phyloP scores from a whole-genome alignment of 2,113 vertebrate genomes.

The Amia ocellicauda region DNA sequence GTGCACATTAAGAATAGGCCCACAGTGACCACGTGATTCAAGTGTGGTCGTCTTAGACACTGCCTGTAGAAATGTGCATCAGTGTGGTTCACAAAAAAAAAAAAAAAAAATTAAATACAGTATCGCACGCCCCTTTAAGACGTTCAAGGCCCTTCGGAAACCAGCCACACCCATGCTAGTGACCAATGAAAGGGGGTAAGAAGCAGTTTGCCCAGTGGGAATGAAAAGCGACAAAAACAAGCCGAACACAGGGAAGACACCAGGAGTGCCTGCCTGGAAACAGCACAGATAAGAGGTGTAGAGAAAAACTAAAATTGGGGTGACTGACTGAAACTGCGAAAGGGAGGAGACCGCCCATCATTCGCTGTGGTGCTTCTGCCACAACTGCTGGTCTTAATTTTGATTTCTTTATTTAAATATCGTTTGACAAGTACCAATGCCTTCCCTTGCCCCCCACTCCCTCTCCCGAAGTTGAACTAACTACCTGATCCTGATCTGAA shows the following conservation, averaged over 20 bases:
- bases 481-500: slow-evolving; percentile 1
- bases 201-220: not conserved
- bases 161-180: no score
- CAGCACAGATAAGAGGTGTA: not conserved
- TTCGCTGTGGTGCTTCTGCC: not conserved
- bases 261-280: no score
- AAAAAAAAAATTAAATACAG: not conserved
- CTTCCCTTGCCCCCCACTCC: not conserved
- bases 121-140: no score
- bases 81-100: not conserved
- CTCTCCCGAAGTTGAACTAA: not conserved
- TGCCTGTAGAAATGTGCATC: no score
- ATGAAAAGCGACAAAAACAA: not conserved
- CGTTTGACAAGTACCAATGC: not conserved
- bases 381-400: not conserved
- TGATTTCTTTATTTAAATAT: not conserved
- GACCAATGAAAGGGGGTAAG: no score
- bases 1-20: not conserved
- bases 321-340: not conserved
- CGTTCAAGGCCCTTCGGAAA: no score
- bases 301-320: not conserved
- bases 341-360: not conserved
- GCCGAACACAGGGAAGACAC: not conserved
- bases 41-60: not conserved
- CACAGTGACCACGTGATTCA: not conserved